Base-by-base conservation (phyloP, 2,888 invertebrate species). In the Epistrophe eligans region DNA sequence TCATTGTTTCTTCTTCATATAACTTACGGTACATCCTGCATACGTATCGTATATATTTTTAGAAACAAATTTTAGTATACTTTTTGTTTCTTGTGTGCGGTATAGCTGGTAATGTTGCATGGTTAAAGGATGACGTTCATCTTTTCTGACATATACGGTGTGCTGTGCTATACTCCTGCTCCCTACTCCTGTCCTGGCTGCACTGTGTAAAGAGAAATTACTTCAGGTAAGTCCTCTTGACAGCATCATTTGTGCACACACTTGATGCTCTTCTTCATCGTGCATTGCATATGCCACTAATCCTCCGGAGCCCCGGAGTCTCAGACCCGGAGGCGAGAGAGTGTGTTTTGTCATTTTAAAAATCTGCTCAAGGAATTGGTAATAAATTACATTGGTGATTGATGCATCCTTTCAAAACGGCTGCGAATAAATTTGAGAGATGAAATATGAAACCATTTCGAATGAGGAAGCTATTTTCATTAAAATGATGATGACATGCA, bases 101-200 rank as follows among this genome's bases (percentile, higher is more conserved):
- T n/a, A 8, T 19, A 28, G 15, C 13, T 55, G 74, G 79, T 58
- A 52, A n/a, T 79, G 74, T 73, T 73, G 50, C 55, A 79, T 45
- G 45, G 79, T 79, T 84, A 70, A 84, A 71, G 79, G 83, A 84
- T 84, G 74, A 74, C 32, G 43, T 79, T 84, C 79, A 79, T 79
- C 84, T 70, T 52, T 79, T 84, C 70, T 76, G 79, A 70, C 70
- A 55, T 71, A 84, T 71, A 84, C 60, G 79, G 55, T 38, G 24
- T 35, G 35, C 9, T 40, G n/a, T 38, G 66, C 52, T 57, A 15
- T 43, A 19, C 10, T 77, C 11, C 17, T 70, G 40, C 9, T 28
- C 19, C 60, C 24, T 24, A 3, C 24, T 24, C 24, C 24, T 24
- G 2, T 28, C 11, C 32, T 28, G 48, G 17, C 32, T 28, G 48